A percentile compares a stretch with the other conserved stretches of the same genome.
These are phyloP conservation scores for Xanthostigma xanthostigma DNA, from an alignment of 2,888 invertebrate species.

Conservation along the genomic window DNA sequence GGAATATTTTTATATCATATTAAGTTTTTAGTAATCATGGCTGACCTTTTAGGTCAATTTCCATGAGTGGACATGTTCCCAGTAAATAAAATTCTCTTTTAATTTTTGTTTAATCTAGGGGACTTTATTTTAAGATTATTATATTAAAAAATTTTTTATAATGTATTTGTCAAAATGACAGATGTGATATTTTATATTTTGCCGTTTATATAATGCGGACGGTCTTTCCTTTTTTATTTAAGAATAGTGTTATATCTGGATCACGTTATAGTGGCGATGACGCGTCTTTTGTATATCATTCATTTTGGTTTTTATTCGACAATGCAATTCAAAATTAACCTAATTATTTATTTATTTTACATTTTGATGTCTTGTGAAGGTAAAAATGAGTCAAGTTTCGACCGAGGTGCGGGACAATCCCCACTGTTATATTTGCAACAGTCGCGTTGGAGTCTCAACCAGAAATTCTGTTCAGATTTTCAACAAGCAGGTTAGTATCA, in stretches of 20 bases:
- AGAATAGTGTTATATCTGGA: too few species aligned
- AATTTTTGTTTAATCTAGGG: conserved; percentile 19
- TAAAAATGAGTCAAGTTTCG: conserved; percentile 17
- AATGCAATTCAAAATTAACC: too few species aligned
- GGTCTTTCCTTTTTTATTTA: too few species aligned
- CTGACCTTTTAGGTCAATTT: conserved; percentile 1
- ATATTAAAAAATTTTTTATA: neutral
- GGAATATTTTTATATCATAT: neutral
- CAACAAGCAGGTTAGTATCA: conserved; percentile 23
- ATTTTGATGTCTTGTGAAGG: neutral
- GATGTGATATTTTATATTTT: neutral
- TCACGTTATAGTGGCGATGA: too few species aligned
- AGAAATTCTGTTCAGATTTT: conserved; percentile 39
- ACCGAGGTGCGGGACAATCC: conserved; percentile 18
- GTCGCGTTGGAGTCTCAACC: conserved; percentile 33
- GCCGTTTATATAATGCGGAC: neutral
- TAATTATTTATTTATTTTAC: too few species aligned
- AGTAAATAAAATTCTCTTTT: conserved; percentile 2
- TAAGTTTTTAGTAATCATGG: conserved; percentile 1
- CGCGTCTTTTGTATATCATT: too few species aligned
- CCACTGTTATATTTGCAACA: conserved; percentile 47
- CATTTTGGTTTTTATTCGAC: too few species aligned
- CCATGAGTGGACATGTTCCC: neutral
- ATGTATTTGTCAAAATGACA: too few species aligned
- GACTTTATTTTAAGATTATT: conserved; percentile 17